phyloP scores from a whole-genome alignment of 2,797 vertebrate species.

The Macropus fuliginosus region DNA sequence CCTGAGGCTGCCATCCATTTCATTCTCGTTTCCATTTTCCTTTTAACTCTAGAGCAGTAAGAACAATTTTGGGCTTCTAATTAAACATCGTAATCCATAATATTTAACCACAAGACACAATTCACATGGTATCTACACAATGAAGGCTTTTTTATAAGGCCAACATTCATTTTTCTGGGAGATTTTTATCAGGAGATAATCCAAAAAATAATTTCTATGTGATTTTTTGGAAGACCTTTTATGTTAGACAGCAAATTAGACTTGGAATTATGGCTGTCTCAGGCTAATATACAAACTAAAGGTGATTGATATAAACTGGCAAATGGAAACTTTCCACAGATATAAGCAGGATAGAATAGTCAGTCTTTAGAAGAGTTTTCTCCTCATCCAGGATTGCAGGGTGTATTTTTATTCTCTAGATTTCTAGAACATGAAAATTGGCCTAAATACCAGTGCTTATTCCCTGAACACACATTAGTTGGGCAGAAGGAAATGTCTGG shows the following conservation, averaged over 20 bases:
- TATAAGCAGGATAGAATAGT: slow-evolving; percentile 50
- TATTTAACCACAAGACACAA: slow-evolving; percentile 27
- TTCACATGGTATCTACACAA: slow-evolving; percentile 35
- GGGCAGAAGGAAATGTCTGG: neutral
- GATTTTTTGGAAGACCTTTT: neutral
- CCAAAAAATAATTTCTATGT: neutral
- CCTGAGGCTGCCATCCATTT: slow-evolving; percentile 2
- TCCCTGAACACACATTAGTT: slow-evolving; percentile 30
- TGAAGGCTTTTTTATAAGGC: slow-evolving; percentile 9
- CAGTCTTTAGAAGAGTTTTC: slow-evolving; percentile 34
- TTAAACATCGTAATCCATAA: neutral
- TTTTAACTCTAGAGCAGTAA: slow-evolving; percentile 36
- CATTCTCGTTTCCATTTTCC: neutral
- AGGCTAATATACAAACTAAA: neutral
- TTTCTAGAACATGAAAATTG: slow-evolving; percentile 44
- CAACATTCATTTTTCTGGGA: slow-evolving; percentile 12
- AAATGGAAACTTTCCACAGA: slow-evolving; percentile 7
- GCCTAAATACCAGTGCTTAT: slow-evolving; percentile 8
- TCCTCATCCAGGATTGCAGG: neutral
- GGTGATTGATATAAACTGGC: neutral
- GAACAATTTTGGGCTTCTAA: slow-evolving; percentile 16
- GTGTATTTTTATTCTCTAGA: slow-evolving; percentile 42
- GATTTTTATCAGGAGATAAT: neutral
- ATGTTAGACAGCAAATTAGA: neutral
- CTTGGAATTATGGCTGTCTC: neutral